A percentile compares a stretch with the other conserved stretches of the same genome.
These are phyloP conservation scores for Orthosia gracilis DNA, from an alignment of 2,888 invertebrate species.

Conservation along the genomic window DNA sequence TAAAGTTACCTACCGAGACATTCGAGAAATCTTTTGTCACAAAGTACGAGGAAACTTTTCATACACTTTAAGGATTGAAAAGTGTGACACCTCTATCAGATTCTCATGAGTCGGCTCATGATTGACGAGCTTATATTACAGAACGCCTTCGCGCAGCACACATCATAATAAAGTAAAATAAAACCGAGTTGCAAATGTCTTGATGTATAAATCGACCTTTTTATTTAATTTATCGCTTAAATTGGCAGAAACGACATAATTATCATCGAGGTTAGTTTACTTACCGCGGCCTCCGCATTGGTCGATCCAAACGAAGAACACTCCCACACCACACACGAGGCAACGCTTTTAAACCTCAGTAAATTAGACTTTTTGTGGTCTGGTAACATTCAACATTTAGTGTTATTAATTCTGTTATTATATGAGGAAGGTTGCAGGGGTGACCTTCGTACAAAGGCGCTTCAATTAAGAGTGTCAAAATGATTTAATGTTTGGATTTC, in stretches of 20 bases:
- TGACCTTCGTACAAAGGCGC: conserved; percentile 47
- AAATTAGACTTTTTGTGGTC: conserved; percentile 35
- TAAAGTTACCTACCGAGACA: not conserved
- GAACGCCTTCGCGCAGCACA: conserved; percentile 15
- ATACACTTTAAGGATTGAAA: not conserved
- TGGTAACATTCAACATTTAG: conserved; percentile 18
- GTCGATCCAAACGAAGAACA: conserved; percentile 40
- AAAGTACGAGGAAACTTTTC: no score
- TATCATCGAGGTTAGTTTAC: conserved; percentile 40
- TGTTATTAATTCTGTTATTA: conserved; percentile 16
- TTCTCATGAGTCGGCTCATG: conserved; percentile 20
- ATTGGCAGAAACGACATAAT: conserved; percentile 38
- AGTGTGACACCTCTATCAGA: not conserved
- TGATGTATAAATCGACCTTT: conserved; percentile 26
- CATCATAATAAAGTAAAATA: conserved; percentile 43
- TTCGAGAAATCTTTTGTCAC: not conserved
- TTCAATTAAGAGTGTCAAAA: conserved; percentile 19
- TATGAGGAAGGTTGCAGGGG: conserved; percentile 40
- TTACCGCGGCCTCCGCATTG: conserved; percentile 46
- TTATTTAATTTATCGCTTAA: conserved; percentile 28
- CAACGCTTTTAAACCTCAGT: conserved; percentile 26
- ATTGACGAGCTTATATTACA: conserved; percentile 31
- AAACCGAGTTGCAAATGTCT: conserved; percentile 42
- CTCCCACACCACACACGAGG: conserved; percentile 59
- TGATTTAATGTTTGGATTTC: conserved; percentile 19